Evolutionary conservation across 2,797 vertebrate species (phyloP).

Genomic region (Craterocephalus amniculus): DNA sequence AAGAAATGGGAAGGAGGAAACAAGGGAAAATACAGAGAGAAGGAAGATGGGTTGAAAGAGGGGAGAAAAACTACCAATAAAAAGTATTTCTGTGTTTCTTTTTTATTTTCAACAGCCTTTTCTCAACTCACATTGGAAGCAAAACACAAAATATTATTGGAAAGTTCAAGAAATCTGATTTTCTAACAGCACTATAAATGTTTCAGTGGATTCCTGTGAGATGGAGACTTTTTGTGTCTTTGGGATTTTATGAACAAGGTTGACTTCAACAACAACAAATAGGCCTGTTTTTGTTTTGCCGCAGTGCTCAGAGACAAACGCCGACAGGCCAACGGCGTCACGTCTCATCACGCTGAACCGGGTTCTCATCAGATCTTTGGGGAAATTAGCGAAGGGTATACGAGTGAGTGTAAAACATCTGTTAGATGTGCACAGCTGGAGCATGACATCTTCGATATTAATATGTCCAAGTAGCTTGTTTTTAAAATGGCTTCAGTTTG

Average conservation of each 20-base stretch:
- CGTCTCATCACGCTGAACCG: neutral
- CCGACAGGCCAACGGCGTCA: neutral
- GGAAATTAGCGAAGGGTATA: conserved; percentile 23
- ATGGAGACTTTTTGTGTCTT: neutral
- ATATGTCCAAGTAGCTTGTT: neutral
- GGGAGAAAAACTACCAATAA: neutral
- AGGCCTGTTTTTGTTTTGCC: neutral
- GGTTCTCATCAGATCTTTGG: neutral
- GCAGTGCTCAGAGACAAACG: neutral
- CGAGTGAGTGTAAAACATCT: conserved; percentile 22
- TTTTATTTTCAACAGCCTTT: neutral
- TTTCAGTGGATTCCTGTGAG: neutral
- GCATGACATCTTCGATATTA: neutral
- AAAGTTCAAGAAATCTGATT: neutral
- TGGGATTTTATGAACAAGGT: neutral
- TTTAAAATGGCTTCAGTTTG: neutral
- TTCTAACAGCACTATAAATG: neutral
- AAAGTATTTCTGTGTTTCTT: too few species aligned
- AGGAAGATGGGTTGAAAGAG: neutral
- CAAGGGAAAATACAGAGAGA: neutral
- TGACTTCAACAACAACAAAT: neutral
- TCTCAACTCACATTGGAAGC: neutral
- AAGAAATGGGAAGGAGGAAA: too few species aligned
- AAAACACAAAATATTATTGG: neutral
- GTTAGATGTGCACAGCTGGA: conserved; percentile 30